Conservation (phyloP, 2,888 invertebrate genomes). For the Sisyra nigra region DNA sequence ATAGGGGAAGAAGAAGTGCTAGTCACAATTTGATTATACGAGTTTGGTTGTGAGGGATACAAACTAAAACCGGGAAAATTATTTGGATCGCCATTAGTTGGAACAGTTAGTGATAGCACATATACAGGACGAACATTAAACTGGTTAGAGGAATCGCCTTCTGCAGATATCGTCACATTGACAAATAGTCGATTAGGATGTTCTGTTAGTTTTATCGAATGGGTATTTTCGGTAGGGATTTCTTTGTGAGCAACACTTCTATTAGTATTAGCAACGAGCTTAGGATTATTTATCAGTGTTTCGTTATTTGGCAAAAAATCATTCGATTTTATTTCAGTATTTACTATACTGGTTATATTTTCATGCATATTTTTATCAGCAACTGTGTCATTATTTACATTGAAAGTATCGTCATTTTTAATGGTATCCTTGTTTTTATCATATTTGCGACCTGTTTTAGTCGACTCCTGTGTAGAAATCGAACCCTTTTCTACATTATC, state of each 20-base stretch:
- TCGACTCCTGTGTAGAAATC: not conserved
- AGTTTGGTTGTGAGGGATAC: slow-evolving; percentile 27
- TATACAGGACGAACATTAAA: slow-evolving; percentile 48
- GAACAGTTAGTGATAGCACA: slow-evolving; percentile 65
- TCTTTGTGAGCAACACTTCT: not conserved
- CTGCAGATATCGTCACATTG: slow-evolving; percentile 67
- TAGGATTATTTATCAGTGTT: not conserved
- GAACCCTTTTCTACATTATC: slow-evolving; percentile 1
- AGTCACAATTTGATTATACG: not conserved
- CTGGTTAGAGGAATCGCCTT: slow-evolving; percentile 34
- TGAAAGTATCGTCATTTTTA: not conserved
- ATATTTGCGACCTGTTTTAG: slow-evolving; percentile 8
- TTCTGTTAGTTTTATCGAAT: slow-evolving; percentile 3
- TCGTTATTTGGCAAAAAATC: not conserved
- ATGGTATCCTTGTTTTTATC: not conserved
- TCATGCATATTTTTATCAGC: slow-evolving; percentile 6
- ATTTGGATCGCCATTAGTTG: slow-evolving; percentile 38
- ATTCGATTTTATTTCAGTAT: not conserved
- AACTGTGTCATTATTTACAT: not conserved
- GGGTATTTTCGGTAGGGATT: slow-evolving; percentile 1
- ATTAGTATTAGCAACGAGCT: not conserved
- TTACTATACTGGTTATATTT: not conserved
- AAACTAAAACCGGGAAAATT: slow-evolving; percentile 39
- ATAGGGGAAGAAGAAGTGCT: slow-evolving; percentile 24
- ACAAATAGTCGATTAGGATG: slow-evolving; percentile 50